phyloP scores from a whole-genome alignment of 2,888 invertebrate genomes.

The Mythimna pallens region DNA sequence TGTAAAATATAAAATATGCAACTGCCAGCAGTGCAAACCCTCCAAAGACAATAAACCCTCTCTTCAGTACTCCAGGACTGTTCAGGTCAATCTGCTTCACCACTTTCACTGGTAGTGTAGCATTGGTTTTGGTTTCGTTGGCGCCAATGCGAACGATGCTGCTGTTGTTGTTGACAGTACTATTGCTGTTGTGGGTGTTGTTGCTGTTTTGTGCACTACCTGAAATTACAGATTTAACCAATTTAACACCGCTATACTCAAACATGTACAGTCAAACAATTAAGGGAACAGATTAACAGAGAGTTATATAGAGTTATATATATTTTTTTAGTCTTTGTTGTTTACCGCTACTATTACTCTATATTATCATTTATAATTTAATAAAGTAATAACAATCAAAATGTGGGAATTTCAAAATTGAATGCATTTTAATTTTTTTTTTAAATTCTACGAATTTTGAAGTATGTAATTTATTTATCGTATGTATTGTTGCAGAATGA shows the following conservation, averaged over 20 bases:
- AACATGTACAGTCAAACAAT: no score
- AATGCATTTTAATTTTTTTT: no score
- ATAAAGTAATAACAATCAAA: no score
- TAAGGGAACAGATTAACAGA: no score
- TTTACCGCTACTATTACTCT: no score
- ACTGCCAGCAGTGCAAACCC: slow-evolving; percentile 84
- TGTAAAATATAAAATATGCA: slow-evolving; percentile 87
- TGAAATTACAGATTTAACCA: slow-evolving; percentile 24
- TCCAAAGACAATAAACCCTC: slow-evolving; percentile 87
- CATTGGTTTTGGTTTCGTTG: slow-evolving; percentile 34
- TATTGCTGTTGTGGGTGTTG: slow-evolving; percentile 6
- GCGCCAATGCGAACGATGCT: not conserved
- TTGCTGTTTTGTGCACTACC: slow-evolving; percentile 13
- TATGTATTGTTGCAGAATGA: no score
- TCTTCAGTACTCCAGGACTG: slow-evolving; percentile 84
- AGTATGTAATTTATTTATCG: no score
- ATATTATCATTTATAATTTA: no score
- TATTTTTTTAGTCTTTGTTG: no score
- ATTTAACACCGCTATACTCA: not conserved
- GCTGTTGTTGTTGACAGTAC: slow-evolving; percentile 9
- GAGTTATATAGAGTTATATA: no score
- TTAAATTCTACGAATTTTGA: no score
- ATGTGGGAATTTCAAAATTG: no score
- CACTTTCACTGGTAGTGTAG: slow-evolving; percentile 58
- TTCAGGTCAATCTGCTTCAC: slow-evolving; percentile 74